Percentiles rank a stretch among this genome's conserved stretches.
Conservation (phyloP, 1,140 invertebrate species). For the Nebria ingens region DNA sequence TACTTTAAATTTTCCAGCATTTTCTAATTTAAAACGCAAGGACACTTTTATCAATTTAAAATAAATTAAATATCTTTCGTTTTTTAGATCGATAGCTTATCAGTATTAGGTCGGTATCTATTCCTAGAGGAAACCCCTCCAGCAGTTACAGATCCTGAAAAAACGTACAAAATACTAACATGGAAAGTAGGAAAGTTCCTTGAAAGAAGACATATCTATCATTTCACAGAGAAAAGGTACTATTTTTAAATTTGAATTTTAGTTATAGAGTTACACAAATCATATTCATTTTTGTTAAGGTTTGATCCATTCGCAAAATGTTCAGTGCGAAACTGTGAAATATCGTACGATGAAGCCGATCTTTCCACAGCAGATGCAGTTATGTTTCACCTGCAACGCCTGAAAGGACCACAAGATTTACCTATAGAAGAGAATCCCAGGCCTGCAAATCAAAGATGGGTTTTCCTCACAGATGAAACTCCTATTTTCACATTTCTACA, state of each 20-base stretch:
- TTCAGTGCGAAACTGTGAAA: conserved; percentile 41
- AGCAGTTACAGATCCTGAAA: conserved; percentile 10
- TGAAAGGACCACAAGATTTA: conserved; percentile 28
- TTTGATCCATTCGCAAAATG: conserved; percentile 43
- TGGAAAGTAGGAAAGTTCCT: conserved; percentile 33
- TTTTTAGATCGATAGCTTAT: conserved; percentile 20
- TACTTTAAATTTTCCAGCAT: too few relatives aligned
- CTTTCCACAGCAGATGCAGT: conserved; percentile 41
- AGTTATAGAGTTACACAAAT: conserved; percentile 11
- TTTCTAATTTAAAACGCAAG: too few relatives aligned
- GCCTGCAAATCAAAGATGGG: conserved; percentile 43
- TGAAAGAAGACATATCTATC: conserved; percentile 28
- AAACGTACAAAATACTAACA: conserved; percentile 29
- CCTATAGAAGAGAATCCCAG: conserved; percentile 26
- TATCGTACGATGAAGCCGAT: conserved; percentile 38
- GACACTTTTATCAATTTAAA: too few relatives aligned
- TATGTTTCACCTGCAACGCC: conserved; percentile 45
- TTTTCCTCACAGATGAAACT: conserved; percentile 50
- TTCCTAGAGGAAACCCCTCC: conserved; percentile 25
- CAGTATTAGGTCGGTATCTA: conserved; percentile 27
- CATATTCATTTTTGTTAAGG: conserved; percentile 19
- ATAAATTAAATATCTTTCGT: background rate
- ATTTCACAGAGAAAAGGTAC: conserved; percentile 21
- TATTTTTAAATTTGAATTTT: conserved; percentile 12
- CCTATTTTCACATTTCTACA: conserved; percentile 42